phyloP scores from a whole-genome alignment of 37 sponge, comb jelly and placozoan species.

The Petrosia ficiformis region DNA sequence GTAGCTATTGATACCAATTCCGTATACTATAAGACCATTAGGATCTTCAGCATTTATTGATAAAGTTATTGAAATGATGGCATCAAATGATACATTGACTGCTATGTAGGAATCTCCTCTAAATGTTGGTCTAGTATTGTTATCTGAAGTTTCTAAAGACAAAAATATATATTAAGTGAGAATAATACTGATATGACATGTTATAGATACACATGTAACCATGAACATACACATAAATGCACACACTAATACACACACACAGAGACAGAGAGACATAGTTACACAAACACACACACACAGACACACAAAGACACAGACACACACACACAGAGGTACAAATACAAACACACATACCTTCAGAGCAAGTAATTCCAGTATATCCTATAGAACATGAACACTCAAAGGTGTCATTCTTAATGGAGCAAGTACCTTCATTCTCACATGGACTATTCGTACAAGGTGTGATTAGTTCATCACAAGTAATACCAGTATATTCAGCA shows the following conservation, averaged over 20 bases:
- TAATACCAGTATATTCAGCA: conserved; percentile 48
- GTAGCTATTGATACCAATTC: conserved; percentile 13
- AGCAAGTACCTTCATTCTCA: conserved; percentile 29
- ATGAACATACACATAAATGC: too few relatives aligned
- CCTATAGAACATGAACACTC: conserved; percentile 28
- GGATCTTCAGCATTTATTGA: conserved; percentile 5
- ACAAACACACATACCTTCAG: too few relatives aligned
- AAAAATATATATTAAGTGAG: too few relatives aligned
- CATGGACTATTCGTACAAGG: conserved; percentile 62
- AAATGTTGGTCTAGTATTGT: conserved; percentile 17
- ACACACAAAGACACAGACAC: too few relatives aligned
- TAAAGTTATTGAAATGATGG: conserved; percentile 14
- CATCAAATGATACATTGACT: background rate
- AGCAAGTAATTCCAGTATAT: conserved; percentile 19
- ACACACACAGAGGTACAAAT: too few relatives aligned
- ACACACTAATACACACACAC: too few relatives aligned
- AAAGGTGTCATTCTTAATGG: background rate
- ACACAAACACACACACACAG: too few relatives aligned
- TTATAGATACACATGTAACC: too few relatives aligned
- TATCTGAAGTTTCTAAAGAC: too few relatives aligned
- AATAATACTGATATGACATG: too few relatives aligned
- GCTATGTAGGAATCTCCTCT: conserved; percentile 26
- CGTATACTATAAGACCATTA: conserved; percentile 23
- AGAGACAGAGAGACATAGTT: too few relatives aligned
- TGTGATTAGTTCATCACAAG: conserved; percentile 48